phyloP scores from a whole-genome alignment of 2,888 invertebrate genomes.

The Tiliacea aurago region DNA sequence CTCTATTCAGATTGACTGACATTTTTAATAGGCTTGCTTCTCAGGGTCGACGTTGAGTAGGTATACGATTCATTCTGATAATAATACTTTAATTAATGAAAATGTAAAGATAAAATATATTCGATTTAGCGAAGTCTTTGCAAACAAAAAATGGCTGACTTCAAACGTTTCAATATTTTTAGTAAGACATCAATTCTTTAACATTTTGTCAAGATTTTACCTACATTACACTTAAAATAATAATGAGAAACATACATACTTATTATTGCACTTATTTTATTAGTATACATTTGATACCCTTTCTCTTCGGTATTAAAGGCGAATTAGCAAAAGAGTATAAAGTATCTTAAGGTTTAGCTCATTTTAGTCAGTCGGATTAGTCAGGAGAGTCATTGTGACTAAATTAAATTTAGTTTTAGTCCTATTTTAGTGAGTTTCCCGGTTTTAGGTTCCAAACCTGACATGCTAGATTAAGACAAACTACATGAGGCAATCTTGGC shows the following conservation, averaged over 20 bases:
- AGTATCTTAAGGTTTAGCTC: slow-evolving; percentile 67
- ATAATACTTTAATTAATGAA: neutral
- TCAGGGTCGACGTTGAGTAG: neutral
- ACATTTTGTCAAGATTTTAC: slow-evolving; percentile 24
- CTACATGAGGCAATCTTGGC: neutral
- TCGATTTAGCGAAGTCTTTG: neutral
- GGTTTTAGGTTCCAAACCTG: neutral
- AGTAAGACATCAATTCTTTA: slow-evolving; percentile 17
- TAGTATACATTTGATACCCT: slow-evolving; percentile 77
- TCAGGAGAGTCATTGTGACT: slow-evolving; percentile 28
- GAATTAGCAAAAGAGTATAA: slow-evolving; percentile 81
- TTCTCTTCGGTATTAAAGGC: slow-evolving; percentile 74
- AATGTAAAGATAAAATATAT: neutral
- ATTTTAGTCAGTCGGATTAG: slow-evolving; percentile 46
- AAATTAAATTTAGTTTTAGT: slow-evolving; percentile 1
- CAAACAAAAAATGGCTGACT: neutral
- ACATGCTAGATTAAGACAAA: neutral
- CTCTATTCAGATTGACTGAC: neutral
- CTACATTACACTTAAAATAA: slow-evolving; percentile 41
- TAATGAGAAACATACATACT: slow-evolving; percentile 46
- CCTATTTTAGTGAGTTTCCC: neutral
- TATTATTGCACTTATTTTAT: slow-evolving; percentile 60
- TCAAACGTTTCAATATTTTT: slow-evolving; percentile 26
- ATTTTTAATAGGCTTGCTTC: neutral
- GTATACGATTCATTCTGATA: neutral